Evolutionary conservation across 2,797 vertebrate genomes (phyloP).

Genomic region (Karalla daura): DNA sequence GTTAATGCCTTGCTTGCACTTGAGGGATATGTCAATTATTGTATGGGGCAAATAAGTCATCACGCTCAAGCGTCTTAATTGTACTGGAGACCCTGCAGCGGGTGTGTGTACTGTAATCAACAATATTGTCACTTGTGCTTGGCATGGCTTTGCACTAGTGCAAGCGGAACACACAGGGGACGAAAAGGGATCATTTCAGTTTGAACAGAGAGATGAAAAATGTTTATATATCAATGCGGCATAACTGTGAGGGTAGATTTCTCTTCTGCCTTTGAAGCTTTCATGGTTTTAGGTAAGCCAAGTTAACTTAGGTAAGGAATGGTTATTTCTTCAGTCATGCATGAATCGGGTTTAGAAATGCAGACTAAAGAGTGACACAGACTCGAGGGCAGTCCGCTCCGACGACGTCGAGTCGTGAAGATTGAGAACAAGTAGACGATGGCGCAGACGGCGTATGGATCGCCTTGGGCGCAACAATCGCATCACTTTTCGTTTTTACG

Average conservation of each 20-base stretch:
- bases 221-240: background rate
- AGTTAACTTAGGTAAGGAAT: too few species aligned
- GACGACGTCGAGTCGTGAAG: too few species aligned
- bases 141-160: constrained; percentile 8
- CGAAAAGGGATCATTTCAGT: background rate
- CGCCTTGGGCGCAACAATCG: too few species aligned
- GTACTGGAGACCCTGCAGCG: constrained; percentile 11
- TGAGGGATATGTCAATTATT: constrained; percentile 62
- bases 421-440: too few species aligned
- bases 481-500: too few species aligned
- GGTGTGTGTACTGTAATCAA: constrained; percentile 24
- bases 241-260: background rate
- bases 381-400: too few species aligned
- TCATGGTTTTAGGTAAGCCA: constrained; percentile 7
- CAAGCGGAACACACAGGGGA: background rate
- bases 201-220: constrained; percentile 5
- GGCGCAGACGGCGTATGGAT: too few species aligned
- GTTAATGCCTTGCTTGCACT: constrained; percentile 74
- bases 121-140: constrained; percentile 23
- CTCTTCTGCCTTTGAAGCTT: constrained; percentile 9
- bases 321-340: background rate
- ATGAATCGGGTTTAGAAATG: too few species aligned
- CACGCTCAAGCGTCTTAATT: constrained; percentile 47
- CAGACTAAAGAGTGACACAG: too few species aligned
- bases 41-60: constrained; percentile 63